Percentiles rank a stretch among this genome's conserved stretches.
phyloP scores from a whole-genome alignment of 2,888 invertebrate species.

The Bellardia pandia region DNA sequence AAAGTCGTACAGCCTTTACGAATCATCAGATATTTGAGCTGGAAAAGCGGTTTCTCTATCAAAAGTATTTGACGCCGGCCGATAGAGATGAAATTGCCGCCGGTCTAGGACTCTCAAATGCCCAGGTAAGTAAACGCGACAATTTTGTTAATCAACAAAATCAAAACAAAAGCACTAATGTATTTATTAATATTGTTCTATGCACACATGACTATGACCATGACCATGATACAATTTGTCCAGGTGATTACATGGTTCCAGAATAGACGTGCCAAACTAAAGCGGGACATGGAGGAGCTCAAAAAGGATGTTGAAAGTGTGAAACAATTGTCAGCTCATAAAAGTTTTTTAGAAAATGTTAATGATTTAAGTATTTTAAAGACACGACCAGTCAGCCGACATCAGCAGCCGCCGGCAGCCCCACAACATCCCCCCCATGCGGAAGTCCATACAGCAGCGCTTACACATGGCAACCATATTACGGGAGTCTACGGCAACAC shows the following conservation, averaged over 20 bases:
- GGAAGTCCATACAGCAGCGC: conserved; percentile 72
- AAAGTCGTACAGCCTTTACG: conserved; percentile 98
- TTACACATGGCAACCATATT: conserved; percentile 70
- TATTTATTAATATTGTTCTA: conserved; percentile 22
- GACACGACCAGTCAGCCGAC: conserved; percentile 90
- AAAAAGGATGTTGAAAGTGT: conserved; percentile 98
- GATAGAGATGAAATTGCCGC: conserved; percentile 98
- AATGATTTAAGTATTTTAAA: conserved; percentile 95
- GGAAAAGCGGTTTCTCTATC: conserved; percentile 98
- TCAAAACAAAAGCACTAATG: conserved; percentile 30
- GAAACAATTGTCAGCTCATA: conserved; percentile 93
- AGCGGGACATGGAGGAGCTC: conserved; percentile 98
- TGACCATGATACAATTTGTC: conserved; percentile 24
- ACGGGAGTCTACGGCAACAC: conserved; percentile 70
- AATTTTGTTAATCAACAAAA: no score
- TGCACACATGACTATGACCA: conserved; percentile 12
- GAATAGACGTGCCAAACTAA: conserved; percentile 96
- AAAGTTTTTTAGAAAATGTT: conserved; percentile 95
- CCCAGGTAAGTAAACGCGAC: conserved; percentile 87
- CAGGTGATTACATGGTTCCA: conserved; percentile 98
- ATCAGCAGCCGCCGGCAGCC: conserved; percentile 76
- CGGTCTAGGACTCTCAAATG: conserved; percentile 96
- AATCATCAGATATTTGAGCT: conserved; percentile 99
- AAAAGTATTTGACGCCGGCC: conserved; percentile 98
- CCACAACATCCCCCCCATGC: conserved; percentile 60